Evolutionary conservation across 2,797 vertebrate genomes (phyloP), one percentile per base, ranked within the genome.

Genomic region (Helicolenus hilgendorfi): DNA sequence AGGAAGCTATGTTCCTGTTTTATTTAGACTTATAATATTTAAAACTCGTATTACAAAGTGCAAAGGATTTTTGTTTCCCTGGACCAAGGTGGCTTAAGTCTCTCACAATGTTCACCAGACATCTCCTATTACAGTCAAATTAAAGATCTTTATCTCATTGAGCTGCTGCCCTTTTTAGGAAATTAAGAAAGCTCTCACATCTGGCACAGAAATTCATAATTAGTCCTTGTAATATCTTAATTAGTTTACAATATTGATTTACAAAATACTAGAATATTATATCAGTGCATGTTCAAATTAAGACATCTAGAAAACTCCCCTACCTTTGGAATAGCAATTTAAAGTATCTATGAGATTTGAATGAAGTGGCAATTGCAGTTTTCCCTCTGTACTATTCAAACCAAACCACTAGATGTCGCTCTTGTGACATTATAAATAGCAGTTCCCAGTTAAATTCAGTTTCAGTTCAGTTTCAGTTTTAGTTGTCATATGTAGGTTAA

Each of bases 351-450:
- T 45, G 41, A 18, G 41, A 59, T 63, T 65, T 65, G 18, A 76
- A 20, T 68, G 2, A 63, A 78, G 53, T 59, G 13, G 4, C 22
- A 5, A 18, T 15, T 81, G n/a, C 33, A 41, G 55, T 64, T 72
- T 65, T 75, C 0, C 10, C 4, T 18, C 10, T 96, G 94, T 85
- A 92, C 53, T 84, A 45, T 72, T 81, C 20, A 58, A 62, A 58
- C 7, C 3, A 55, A 49, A 91, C 94, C 96, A 93, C 94, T 94
- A 96, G 95, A 93, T 94, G 95, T 93, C 95, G 63, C 20, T 70
- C 49, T 94, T 92, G 90, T 56, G 84, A 14, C 73, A 87, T 69
- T 53, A 83, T 49, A 68, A 35, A 22, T 27, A 77, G 26, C 20
- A 29, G 4, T 33, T 26, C 22, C 26, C 41, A 45, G 41, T 45